Evolutionary conservation across 2,888 invertebrate genomes (phyloP).

Genomic region (Agrochola litura): DNA sequence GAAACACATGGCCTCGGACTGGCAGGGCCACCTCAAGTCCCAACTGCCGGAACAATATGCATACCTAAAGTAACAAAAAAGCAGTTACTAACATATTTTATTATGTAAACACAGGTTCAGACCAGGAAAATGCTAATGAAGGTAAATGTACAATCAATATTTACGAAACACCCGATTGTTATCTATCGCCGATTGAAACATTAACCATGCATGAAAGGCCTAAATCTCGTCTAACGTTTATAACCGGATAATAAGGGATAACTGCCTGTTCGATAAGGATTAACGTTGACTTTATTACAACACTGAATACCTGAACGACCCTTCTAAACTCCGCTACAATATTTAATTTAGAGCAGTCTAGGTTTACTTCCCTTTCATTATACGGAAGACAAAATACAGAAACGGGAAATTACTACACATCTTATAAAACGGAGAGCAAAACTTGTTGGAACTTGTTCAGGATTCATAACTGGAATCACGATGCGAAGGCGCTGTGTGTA

Average conservation of each 20-base stretch:
- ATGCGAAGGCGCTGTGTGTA: slow-evolving; percentile 12
- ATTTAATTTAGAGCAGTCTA: slow-evolving; percentile 46
- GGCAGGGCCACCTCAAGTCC: too few relatives aligned
- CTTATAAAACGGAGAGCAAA: slow-evolving; percentile 26
- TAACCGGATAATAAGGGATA: slow-evolving; percentile 64
- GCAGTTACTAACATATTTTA: neutral
- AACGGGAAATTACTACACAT: slow-evolving; percentile 34
- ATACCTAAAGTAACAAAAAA: neutral
- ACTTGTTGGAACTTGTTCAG: slow-evolving; percentile 43
- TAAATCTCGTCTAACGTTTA: slow-evolving; percentile 63
- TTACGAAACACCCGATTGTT: slow-evolving; percentile 40
- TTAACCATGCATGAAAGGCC: slow-evolving; percentile 58
- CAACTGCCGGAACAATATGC: too few relatives aligned
- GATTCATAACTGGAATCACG: slow-evolving; percentile 49
- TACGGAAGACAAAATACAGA: slow-evolving; percentile 43
- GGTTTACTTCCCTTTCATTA: slow-evolving; percentile 46
- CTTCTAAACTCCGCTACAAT: slow-evolving; percentile 48
- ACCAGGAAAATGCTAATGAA: slow-evolving; percentile 33
- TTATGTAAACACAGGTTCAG: neutral
- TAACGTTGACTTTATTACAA: slow-evolving; percentile 65
- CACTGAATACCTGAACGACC: slow-evolving; percentile 58
- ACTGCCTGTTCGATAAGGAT: slow-evolving; percentile 67
- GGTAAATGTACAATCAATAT: slow-evolving; percentile 32
- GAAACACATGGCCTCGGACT: too few relatives aligned
- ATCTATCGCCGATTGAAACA: slow-evolving; percentile 57